These are phyloP conservation scores for Himantopus leucocephalus DNA, from an alignment of 2,113 vertebrate species.

Conservation along the genomic window DNA sequence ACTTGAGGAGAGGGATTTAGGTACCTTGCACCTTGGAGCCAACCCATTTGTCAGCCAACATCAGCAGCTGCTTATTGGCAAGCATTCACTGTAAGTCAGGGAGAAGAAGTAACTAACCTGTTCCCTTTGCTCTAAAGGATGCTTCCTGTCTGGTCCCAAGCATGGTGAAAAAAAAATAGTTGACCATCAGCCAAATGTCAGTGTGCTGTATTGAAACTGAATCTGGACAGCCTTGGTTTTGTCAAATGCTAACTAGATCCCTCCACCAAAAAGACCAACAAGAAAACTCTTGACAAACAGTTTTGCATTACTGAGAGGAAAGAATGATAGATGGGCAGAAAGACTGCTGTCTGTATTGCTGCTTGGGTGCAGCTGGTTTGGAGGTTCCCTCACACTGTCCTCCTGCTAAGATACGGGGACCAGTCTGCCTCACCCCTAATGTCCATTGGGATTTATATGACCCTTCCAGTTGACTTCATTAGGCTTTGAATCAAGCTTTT, in stretches of 20 bases:
- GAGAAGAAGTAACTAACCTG: neutral
- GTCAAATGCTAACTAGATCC: neutral
- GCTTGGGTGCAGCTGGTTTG: accelerated
- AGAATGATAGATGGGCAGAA: neutral
- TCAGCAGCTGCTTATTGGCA: neutral
- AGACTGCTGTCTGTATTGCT: neutral
- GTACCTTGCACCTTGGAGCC: neutral
- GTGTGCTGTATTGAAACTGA: neutral
- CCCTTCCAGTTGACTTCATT: neutral
- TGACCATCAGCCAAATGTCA: neutral
- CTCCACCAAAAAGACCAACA: neutral
- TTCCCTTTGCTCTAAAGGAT: neutral
- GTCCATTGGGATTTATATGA: neutral
- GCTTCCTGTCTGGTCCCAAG: neutral
- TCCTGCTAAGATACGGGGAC: neutral
- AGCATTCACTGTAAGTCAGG: neutral
- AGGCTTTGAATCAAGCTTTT: neutral
- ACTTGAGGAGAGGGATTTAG: neutral
- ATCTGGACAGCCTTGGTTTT: neutral
- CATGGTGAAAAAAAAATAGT: neutral
- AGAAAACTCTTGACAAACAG: neutral
- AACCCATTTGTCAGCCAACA: neutral
- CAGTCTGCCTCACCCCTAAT: neutral
- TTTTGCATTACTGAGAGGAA: neutral
- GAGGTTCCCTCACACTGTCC: neutral